Base-by-base conservation (phyloP, 2,113 vertebrate genomes). In the Lynx canadensis region DNA sequence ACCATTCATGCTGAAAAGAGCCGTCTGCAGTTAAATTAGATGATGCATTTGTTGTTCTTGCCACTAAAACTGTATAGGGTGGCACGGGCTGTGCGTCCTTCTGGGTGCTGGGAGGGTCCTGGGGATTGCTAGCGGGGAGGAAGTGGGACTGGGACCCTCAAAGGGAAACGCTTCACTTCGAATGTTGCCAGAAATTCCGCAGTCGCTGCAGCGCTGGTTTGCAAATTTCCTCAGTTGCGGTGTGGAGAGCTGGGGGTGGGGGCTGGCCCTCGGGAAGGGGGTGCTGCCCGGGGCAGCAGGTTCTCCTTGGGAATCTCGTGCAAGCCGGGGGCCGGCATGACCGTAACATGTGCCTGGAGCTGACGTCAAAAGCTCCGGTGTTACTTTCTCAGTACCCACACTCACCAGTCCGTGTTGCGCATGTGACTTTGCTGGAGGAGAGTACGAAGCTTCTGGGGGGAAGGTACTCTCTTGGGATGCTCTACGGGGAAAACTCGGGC, bases 11-110 rank as follows among this genome's bases (percentile, higher is more conserved):
- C 97, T 96, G 82, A 98, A 98, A 98, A 98, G 98, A 98, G 97
- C 93, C 78, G 97, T 98, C 98, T 98, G 97, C 98, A 98, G 98
- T 97, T 98, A 98, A 98, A 99, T 98, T 98, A 97, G 97, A 98
- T 97, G 96, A 97, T 96, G 96, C 98, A 92, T 96, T 74, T 80
- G 63, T 97, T 98, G 93, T 79, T 97, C 86, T 92, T 85, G n/a
- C 82, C 94, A 45, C 68, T 89, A 23, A 94, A 90, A 16, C 91
- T 97, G 68, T 5, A 29, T n/a, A 69, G 68, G 84, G 33, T 15
- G 76, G 69, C 63, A 94, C n/a, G 25, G 45, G 91, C 9, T 31
- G 63, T 92, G 63, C 29, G 11, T 76, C 3, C 21, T 93, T 66
- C 76, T 78, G 84, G 81, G 45, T 16, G 5, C n/a, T 23, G 7